Base-by-base conservation (phyloP, 92 coral and sea anemone genomes). In the Phenganax marumi region DNA sequence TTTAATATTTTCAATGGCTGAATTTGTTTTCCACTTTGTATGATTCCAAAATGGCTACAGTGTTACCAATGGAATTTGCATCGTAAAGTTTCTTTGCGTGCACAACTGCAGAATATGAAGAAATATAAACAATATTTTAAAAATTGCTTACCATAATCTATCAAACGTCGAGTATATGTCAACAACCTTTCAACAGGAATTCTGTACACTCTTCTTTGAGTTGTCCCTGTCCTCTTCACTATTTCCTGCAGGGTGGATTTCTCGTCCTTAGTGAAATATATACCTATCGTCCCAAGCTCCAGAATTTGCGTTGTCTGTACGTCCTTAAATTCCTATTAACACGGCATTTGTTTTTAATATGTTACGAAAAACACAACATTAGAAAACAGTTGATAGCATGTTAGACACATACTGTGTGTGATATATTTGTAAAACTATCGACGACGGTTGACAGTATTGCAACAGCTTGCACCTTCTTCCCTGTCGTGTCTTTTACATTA, bases 401-500 rank as follows among this genome's bases (percentile, higher is more conserved):
- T 33, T 33, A 33, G 43, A 1, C 24, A 54, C 83, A 58, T 79
- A 79, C 83, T 24, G 43, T 60, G 18, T 62, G 33, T 6, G 68
- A 62, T 8, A 62, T 12, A 18, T 62, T 39, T 0, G 68, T n/a
- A 62, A 62, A 62, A n/a, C 10, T 9, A n/a, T 62, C 33, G 10
- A 62, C 33, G 33, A 62, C 68, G 3, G 26, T 3, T 0, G 26
- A 3, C 10, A 8, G 8, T 7, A 62, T 23, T 5, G 33, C 68
- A 12, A 62, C 25, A 33, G 33, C 68, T 19, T 25, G 43, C 26
- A 62, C 68, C 62, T 79, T 61, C 14, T 60, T 79, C 43, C 83
- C 83, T 26, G 39, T 10, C 8, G 22, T 12, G n/a, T 58, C 55
- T 7, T 50, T 58, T 12, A 79, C 73, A 52, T 14, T 79, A 12